These are phyloP conservation scores for Amblyjoppa proteus DNA, from an alignment of 2,888 invertebrate genomes.

Conservation along the genomic window DNA sequence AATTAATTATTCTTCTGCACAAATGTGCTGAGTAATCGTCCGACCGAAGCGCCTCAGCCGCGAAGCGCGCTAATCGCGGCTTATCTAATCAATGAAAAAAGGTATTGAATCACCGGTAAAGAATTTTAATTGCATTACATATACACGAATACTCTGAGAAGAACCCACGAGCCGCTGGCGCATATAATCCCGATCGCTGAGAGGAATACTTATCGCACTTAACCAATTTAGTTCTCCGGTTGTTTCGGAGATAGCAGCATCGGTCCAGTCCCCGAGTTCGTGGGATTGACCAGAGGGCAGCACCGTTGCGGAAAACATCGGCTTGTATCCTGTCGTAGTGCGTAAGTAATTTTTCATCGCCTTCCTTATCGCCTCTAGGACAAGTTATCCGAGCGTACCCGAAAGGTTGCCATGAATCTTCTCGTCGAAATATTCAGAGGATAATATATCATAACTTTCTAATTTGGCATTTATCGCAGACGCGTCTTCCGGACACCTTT, in stretches of 20 bases:
- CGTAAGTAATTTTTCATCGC: conserved; percentile 6
- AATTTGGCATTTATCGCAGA: conserved; percentile 26
- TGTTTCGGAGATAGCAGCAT: conserved; percentile 23
- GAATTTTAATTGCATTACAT: conserved; percentile 25
- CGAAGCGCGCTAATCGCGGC: not conserved
- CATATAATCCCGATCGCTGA: not conserved
- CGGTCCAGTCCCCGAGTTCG: not conserved
- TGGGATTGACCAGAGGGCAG: conserved; percentile 3
- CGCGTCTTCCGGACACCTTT: conserved; percentile 27
- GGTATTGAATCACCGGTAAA: conserved; percentile 18
- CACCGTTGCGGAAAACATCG: not conserved
- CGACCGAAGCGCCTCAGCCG: conserved; percentile 2
- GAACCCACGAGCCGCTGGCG: not conserved
- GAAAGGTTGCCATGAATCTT: conserved; percentile 32
- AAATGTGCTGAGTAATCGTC: conserved; percentile 27
- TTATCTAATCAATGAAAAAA: conserved; percentile 8
- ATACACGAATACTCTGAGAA: not conserved
- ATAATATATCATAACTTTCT: conserved; percentile 49
- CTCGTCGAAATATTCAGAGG: conserved; percentile 14
- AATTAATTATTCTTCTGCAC: conserved; percentile 15
- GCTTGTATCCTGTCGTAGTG: not conserved
- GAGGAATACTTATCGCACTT: not conserved
- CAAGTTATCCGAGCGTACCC: conserved; percentile 24
- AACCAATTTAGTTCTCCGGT: conserved; percentile 5
- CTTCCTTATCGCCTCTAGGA: conserved; percentile 17